phyloP scores from a whole-genome alignment of 2,797 vertebrate genomes.

The Podargus strigoides region DNA sequence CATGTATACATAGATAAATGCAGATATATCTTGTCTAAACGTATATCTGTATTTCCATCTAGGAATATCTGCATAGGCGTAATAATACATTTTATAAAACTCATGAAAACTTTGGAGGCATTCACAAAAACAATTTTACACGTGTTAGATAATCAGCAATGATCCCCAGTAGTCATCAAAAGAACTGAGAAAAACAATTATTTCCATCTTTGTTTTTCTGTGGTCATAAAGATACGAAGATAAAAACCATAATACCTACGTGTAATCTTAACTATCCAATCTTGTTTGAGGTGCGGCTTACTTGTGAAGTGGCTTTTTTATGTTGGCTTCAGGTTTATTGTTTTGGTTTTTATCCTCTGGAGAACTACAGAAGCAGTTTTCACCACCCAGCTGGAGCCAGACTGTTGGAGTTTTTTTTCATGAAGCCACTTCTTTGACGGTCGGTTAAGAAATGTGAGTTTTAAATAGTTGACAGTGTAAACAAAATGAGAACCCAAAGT shows the following conservation, averaged over 20 bases:
- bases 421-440: not conserved
- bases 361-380: not conserved
- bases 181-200: not conserved
- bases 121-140: not conserved
- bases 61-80: not conserved
- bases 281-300: constrained; percentile 26
- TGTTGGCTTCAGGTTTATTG: not conserved
- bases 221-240: constrained; percentile 16
- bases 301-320: constrained; percentile 37
- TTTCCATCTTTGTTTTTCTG: not conserved
- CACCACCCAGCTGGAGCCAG: not conserved
- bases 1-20: not conserved
- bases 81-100: not conserved
- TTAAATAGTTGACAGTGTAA: not conserved
- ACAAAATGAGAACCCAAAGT: not conserved
- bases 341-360: not conserved
- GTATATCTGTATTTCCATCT: not conserved
- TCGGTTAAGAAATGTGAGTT: not conserved
- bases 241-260: constrained; percentile 13
- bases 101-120: not conserved
- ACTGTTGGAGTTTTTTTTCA: not conserved
- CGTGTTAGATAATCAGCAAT: not conserved
- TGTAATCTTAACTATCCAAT: constrained; percentile 11
- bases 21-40: not conserved
- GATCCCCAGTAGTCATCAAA: not conserved